These are phyloP conservation scores for Parnassius mnemosyne DNA, from an alignment of 2,888 invertebrate species.

Conservation along the genomic window DNA sequence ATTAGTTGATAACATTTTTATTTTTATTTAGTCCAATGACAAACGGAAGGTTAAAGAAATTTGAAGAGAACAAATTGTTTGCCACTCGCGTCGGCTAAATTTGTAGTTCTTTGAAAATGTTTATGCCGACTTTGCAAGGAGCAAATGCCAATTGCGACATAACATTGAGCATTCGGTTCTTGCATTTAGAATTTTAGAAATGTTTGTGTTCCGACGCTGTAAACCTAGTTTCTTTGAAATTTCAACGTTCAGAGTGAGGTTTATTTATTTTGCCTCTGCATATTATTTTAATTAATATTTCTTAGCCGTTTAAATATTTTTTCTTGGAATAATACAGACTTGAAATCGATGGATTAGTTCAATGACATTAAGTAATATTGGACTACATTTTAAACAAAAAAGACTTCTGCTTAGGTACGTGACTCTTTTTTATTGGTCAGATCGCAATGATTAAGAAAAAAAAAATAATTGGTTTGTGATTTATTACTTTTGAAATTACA, in stretches of 20 bases:
- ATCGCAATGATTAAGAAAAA: too few species aligned
- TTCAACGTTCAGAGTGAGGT: conserved; percentile 23
- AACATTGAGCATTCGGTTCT: conserved; percentile 46
- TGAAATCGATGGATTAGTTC: neutral
- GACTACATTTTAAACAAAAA: neutral
- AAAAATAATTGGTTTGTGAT: too few species aligned
- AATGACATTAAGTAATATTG: conserved; percentile 4
- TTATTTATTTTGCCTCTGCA: conserved; percentile 23
- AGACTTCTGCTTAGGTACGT: neutral
- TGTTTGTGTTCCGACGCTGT: conserved; percentile 69
- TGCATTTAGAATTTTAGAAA: conserved; percentile 67
- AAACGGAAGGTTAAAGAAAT: conserved; percentile 64
- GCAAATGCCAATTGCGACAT: conserved; percentile 66
- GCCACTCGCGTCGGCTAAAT: conserved; percentile 46
- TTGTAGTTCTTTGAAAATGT: conserved; percentile 63
- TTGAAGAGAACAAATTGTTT: conserved; percentile 53
- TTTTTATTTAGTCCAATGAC: conserved; percentile 72
- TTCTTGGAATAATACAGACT: conserved; percentile 8
- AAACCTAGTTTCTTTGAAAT: conserved; percentile 67
- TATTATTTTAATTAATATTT: conserved; percentile 21
- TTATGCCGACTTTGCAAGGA: conserved; percentile 60
- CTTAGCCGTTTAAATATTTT: neutral
- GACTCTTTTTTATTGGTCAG: too few species aligned
- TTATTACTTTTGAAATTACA: neutral
- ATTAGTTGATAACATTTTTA: conserved; percentile 64